phyloP scores from a whole-genome alignment of 2,113 vertebrate genomes.

The Pandion haliaetus region DNA sequence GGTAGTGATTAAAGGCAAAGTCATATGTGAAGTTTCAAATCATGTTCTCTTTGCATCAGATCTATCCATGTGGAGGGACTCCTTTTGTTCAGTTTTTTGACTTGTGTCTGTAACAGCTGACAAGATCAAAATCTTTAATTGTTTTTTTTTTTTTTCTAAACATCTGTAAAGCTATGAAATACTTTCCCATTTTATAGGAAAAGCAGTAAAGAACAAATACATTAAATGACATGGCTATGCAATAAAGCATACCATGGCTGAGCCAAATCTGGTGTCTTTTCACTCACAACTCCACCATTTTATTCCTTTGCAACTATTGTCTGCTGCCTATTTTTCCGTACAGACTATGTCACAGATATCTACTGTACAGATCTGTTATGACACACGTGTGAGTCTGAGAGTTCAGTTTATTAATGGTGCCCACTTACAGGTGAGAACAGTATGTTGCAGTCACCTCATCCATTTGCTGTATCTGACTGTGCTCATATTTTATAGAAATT shows the following conservation, averaged over 20 bases:
- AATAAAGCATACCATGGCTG: not conserved
- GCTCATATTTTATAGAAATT: not conserved
- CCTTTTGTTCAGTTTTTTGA: not conserved
- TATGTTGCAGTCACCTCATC: not conserved
- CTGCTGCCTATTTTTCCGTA: not conserved
- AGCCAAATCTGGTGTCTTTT: not conserved
- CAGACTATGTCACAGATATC: not conserved
- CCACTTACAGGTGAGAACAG: not conserved
- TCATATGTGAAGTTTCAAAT: not conserved
- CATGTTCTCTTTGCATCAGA: not conserved
- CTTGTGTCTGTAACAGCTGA: not conserved
- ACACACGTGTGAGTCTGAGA: not conserved
- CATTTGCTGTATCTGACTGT: not conserved
- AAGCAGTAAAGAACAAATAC: not conserved
- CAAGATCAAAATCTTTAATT: not conserved
- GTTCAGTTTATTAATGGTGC: not conserved
- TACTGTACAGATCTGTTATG: not conserved
- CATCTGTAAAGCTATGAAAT: not conserved
- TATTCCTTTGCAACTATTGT: not conserved
- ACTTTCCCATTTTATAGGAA: not conserved
- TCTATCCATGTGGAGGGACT: not conserved
- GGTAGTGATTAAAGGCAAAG: not conserved
- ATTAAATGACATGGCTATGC: not conserved
- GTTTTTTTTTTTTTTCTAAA: not conserved
- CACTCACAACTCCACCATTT: not conserved